A percentile compares a stretch with the other conserved stretches of the same genome.
These are phyloP conservation scores for Lates japonicus DNA, from an alignment of 2,797 vertebrate species.

Conservation along the genomic window DNA sequence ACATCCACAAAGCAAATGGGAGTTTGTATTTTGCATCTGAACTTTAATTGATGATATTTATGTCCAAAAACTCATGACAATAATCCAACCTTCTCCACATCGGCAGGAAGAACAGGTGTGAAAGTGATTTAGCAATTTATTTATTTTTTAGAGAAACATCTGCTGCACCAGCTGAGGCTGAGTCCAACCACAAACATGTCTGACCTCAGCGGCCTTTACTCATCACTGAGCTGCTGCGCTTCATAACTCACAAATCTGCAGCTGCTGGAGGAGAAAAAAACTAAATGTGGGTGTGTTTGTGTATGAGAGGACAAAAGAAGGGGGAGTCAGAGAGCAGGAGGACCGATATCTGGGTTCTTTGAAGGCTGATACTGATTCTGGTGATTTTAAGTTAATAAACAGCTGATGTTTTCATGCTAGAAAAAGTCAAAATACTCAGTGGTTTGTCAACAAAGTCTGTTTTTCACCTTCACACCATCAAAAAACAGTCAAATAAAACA, in stretches of 20 bases:
- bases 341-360: too few relatives aligned
- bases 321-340: not conserved
- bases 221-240: not conserved
- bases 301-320: not conserved
- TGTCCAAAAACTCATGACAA: not conserved
- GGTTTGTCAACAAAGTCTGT: too few relatives aligned
- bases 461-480: too few relatives aligned
- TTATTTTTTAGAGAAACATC: conserved; percentile 48
- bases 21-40: not conserved
- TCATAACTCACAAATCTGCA: conserved; percentile 54
- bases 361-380: too few relatives aligned
- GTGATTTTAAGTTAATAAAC: too few relatives aligned
- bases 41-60: not conserved
- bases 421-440: too few relatives aligned
- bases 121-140: conserved; percentile 21
- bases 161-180: conserved; percentile 50
- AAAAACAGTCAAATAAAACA: too few relatives aligned
- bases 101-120: conserved; percentile 51
- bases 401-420: too few relatives aligned
- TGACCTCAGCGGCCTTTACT: conserved; percentile 38
- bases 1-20: not conserved
- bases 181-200: conserved; percentile 39
- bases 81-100: not conserved
- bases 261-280: conserved; percentile 27
- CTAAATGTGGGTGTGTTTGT: not conserved